Percentiles rank a stretch among this genome's conserved stretches.
phyloP scores from a whole-genome alignment of 2,888 invertebrate genomes.

The Polydrusus tereticollis region DNA sequence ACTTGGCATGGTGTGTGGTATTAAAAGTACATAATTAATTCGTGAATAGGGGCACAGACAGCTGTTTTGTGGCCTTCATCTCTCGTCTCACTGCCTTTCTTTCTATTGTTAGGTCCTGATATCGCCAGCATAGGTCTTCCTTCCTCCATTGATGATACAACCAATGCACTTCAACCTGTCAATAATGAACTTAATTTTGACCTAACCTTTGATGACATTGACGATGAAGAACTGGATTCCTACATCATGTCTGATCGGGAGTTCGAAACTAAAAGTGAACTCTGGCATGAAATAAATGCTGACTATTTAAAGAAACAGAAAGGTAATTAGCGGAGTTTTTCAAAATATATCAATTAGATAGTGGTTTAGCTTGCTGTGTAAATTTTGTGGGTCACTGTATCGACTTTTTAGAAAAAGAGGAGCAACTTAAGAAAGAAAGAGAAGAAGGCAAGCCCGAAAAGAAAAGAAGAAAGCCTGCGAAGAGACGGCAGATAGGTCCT shows the following conservation, averaged over 20 bases:
- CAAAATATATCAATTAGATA: no score
- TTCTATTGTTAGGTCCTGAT: conserved; percentile 76
- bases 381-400: background rate
- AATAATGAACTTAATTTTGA: conserved; percentile 55
- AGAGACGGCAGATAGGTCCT: conserved; percentile 76
- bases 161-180: conserved; percentile 57
- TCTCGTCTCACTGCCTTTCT: no score
- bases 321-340: conserved; percentile 67
- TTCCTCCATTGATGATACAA: conserved; percentile 68
- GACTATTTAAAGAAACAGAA: conserved; percentile 88
- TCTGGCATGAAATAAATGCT: conserved; percentile 93
- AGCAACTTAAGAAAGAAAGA: conserved; percentile 81
- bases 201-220: conserved; percentile 77
- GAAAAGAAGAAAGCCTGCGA: conserved; percentile 75
- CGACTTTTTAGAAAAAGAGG: conserved; percentile 79
- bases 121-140: conserved; percentile 79
- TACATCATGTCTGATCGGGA: conserved; percentile 89
- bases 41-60: no score
- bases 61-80: no score
- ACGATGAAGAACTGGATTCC: conserved; percentile 91
- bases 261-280: conserved; percentile 80
- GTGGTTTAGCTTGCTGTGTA: no score
- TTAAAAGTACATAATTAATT: no score
- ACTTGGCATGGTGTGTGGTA: no score
- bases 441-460: conserved; percentile 91